These are phyloP conservation scores for Listronotus bonariensis DNA, from an alignment of 1,140 invertebrate genomes.

Conservation along the genomic window DNA sequence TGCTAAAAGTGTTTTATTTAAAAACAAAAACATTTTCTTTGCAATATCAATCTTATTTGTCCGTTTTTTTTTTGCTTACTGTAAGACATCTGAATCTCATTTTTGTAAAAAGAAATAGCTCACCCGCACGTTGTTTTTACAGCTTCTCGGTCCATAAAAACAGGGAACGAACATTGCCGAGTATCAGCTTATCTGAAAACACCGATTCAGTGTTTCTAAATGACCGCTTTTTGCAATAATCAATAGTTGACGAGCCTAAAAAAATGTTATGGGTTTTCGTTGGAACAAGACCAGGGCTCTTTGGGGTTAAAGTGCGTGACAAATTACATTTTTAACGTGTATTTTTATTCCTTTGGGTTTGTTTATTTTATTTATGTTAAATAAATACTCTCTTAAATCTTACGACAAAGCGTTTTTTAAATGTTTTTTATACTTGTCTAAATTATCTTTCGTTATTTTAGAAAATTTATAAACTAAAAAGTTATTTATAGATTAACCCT, in stretches of 20 bases:
- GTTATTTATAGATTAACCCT: too few species aligned
- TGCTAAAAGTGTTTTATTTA: too few species aligned
- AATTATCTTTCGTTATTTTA: too few species aligned
- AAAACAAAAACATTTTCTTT: too few species aligned
- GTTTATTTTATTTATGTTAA: too few species aligned
- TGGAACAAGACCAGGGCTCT: background rate
- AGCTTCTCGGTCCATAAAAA: constrained; percentile 13
- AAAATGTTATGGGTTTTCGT: constrained; percentile 4
- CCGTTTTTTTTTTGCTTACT: too few species aligned
- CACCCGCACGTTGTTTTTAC: constrained; percentile 13
- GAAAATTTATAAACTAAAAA: too few species aligned
- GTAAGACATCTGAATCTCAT: constrained; percentile 6
- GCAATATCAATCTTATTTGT: too few species aligned
- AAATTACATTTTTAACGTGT: constrained; percentile 4
- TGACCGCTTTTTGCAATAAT: constrained; percentile 18
- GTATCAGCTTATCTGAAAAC: constrained; percentile 4
- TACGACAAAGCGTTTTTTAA: too few species aligned
- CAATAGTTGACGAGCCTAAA: constrained; percentile 14
- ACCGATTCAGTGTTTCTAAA: constrained; percentile 18
- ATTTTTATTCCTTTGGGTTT: too few species aligned
- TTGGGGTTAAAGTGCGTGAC: constrained; percentile 10
- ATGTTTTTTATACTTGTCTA: too few species aligned
- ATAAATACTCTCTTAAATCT: too few species aligned
- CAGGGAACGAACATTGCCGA: constrained; percentile 8
- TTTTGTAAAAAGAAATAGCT: constrained; percentile 6